phyloP scores from a whole-genome alignment of 2,888 invertebrate species.

The Calameuta idolon region DNA sequence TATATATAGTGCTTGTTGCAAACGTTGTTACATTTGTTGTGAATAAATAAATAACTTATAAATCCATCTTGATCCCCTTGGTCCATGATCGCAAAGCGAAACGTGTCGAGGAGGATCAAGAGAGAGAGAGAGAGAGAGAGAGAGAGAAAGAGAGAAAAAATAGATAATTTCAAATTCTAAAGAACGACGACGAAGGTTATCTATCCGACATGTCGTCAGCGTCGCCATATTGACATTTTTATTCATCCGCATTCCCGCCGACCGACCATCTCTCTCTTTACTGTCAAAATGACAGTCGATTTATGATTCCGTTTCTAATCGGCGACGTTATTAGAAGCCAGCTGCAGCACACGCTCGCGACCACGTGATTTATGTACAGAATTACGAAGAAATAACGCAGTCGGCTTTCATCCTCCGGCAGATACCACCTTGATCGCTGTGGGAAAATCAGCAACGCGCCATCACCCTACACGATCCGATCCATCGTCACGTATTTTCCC shows the following conservation, averaged over 20 bases:
- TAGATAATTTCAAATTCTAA: not conserved
- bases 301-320: conserved; percentile 21
- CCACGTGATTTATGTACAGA: conserved; percentile 20
- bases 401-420: conserved; percentile 1
- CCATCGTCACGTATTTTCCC: conserved; percentile 1
- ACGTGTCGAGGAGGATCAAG: not conserved
- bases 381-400: not conserved
- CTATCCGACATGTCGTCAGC: not conserved
- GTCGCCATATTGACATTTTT: not conserved
- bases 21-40: not conserved
- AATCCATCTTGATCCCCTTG: not conserved
- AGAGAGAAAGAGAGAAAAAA: not conserved
- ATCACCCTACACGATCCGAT: not conserved
- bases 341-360: not conserved
- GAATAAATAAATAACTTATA: not conserved
- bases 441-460: conserved; percentile 2
- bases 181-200: not conserved
- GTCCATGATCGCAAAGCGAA: not conserved
- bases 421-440: conserved; percentile 3
- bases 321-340: conserved; percentile 9
- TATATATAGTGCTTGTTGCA: not conserved
- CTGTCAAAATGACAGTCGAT: conserved; percentile 14
- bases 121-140: too few species aligned
- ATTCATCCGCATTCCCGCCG: not conserved
- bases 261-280: not conserved